A percentile compares a stretch with the other conserved stretches of the same genome.
Conservation (phyloP, 2,888 invertebrate genomes). For the Patella caerulea region DNA sequence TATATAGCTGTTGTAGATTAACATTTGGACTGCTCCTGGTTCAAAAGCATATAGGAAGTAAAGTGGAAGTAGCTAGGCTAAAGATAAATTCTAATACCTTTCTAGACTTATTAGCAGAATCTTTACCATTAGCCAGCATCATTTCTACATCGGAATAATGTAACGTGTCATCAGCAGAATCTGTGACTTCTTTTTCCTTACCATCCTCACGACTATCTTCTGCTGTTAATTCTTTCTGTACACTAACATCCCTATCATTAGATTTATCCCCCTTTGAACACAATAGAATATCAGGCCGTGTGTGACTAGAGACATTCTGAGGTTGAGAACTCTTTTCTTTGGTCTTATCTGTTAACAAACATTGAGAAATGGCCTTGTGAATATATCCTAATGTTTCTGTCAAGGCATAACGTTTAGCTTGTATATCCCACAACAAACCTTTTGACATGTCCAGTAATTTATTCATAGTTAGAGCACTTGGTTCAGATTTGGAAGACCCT, state of each 20-base stretch:
- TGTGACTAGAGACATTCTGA: background rate
- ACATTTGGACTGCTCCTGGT: too few species aligned
- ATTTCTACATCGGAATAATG: slow-evolving; percentile 16
- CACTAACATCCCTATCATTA: background rate
- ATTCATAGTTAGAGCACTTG: slow-evolving; percentile 33
- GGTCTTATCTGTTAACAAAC: slow-evolving; percentile 51
- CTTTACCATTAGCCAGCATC: slow-evolving; percentile 8
- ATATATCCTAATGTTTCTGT: slow-evolving; percentile 64
- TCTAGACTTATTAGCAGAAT: background rate
- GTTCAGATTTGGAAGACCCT: background rate
- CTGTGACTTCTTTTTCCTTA: background rate
- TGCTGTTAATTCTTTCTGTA: background rate
- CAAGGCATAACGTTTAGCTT: slow-evolving; percentile 59
- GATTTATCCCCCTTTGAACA: slow-evolving; percentile 12
- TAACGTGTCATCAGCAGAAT: background rate
- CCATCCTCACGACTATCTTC: background rate
- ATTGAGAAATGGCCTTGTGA: slow-evolving; percentile 61
- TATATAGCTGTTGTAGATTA: too few species aligned
- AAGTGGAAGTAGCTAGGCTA: too few species aligned
- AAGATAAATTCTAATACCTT: background rate
- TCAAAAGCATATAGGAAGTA: background rate
- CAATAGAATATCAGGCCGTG: background rate
- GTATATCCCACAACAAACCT: slow-evolving; percentile 62
- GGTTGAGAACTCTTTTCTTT: slow-evolving; percentile 19
- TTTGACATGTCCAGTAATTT: slow-evolving; percentile 50